These are phyloP conservation scores for Petrolisthes cinctipes DNA, from an alignment of 2,888 invertebrate species.

Conservation along the genomic window DNA sequence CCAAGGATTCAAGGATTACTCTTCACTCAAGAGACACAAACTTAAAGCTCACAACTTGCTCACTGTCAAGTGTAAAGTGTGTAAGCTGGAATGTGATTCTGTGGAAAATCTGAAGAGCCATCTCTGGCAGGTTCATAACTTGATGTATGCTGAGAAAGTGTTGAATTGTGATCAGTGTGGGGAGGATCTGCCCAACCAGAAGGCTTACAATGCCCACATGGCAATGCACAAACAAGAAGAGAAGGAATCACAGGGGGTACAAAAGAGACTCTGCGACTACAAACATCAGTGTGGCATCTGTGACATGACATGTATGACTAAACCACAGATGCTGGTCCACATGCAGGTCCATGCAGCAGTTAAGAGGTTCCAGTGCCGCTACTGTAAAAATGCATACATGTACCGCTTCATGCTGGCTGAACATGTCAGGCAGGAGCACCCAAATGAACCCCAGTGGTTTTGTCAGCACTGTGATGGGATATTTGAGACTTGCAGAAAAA, in stretches of 20 bases:
- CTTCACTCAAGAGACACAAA: slow-evolving; percentile 48
- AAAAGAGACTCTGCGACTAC: slow-evolving; percentile 36
- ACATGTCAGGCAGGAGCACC: slow-evolving; percentile 48
- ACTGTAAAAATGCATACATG: slow-evolving; percentile 44
- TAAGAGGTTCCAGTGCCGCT: slow-evolving; percentile 43
- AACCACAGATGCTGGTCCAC: slow-evolving; percentile 54
- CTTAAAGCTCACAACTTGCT: slow-evolving; percentile 31
- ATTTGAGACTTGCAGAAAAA: slow-evolving; percentile 44
- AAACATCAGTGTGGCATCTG: slow-evolving; percentile 56
- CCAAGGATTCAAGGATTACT: slow-evolving; percentile 43
- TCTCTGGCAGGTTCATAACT: slow-evolving; percentile 31
- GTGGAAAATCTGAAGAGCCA: slow-evolving; percentile 25
- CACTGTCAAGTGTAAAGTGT: slow-evolving; percentile 28
- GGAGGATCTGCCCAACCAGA: slow-evolving; percentile 15
- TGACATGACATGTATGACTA: slow-evolving; percentile 40
- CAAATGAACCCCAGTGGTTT: slow-evolving; percentile 40
- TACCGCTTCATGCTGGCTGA: slow-evolving; percentile 47
- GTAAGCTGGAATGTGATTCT: slow-evolving; percentile 25
- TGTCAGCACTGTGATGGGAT: slow-evolving; percentile 53
- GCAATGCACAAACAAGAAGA: slow-evolving; percentile 7
- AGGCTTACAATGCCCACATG: slow-evolving; percentile 17
- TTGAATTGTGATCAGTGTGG: slow-evolving; percentile 36
- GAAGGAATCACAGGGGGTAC: slow-evolving; percentile 24
- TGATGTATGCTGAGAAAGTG: slow-evolving; percentile 25
- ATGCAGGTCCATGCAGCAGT: slow-evolving; percentile 57